These are phyloP conservation scores for Triplophysa dalaica DNA, from an alignment of 2,113 vertebrate species.

Conservation along the genomic window DNA sequence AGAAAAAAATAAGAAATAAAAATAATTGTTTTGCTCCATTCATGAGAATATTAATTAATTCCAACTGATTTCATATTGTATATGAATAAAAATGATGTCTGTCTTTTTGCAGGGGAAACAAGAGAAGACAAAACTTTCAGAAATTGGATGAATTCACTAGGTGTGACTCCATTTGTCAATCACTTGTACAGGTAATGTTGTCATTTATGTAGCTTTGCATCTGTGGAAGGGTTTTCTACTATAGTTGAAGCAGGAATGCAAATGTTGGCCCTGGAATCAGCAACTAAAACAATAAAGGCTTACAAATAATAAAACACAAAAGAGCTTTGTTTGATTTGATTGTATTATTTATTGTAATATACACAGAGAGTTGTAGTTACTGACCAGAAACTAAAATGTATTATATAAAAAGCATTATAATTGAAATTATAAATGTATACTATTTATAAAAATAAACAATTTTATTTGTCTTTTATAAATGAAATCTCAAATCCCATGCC, in stretches of 20 bases:
- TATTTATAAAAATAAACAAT: no score
- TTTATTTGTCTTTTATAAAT: no score
- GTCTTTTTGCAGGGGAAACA: slow-evolving; percentile 80
- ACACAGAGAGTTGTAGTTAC: no score
- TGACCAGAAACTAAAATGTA: no score
- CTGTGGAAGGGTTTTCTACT: background rate
- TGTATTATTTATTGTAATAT: no score
- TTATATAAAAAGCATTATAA: no score
- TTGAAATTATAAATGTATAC: no score
- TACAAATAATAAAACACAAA: background rate
- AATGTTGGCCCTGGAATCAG: background rate
- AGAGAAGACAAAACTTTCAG: slow-evolving; percentile 93
- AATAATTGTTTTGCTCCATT: background rate
- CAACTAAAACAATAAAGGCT: background rate
- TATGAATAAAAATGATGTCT: background rate
- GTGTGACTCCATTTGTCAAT: slow-evolving; percentile 88
- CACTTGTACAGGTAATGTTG: slow-evolving; percentile 87
- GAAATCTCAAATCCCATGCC: no score
- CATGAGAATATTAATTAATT: background rate
- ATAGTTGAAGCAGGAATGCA: background rate
- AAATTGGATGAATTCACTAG: slow-evolving; percentile 99
- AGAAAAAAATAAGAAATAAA: no score
- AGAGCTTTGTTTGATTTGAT: no score
- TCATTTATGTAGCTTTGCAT: background rate
- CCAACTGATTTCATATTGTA: background rate